These are phyloP conservation scores for Poecilia latipinna DNA, from an alignment of 2,113 vertebrate genomes.

Conservation along the genomic window DNA sequence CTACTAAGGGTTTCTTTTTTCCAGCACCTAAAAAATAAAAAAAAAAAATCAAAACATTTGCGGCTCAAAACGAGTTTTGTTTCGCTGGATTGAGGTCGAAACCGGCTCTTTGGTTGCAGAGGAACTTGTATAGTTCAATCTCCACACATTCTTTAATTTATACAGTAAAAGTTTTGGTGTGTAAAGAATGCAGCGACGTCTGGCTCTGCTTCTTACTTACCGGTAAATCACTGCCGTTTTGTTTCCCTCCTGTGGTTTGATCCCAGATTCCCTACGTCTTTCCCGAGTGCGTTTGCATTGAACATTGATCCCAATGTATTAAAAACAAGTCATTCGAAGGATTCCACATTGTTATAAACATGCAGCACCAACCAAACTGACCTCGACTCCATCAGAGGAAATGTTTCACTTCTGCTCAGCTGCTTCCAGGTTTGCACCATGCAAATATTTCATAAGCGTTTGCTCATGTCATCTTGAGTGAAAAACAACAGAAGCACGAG, in stretches of 20 bases:
- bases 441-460: background rate
- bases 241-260: too few relatives aligned
- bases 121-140: background rate
- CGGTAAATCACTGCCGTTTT: too few relatives aligned
- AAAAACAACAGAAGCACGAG: background rate
- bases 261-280: too few relatives aligned
- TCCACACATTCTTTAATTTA: background rate
- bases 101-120: too few relatives aligned
- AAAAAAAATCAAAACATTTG: too few relatives aligned
- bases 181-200: too few relatives aligned
- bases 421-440: slow-evolving; percentile 1
- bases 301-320: background rate
- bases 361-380: slow-evolving; percentile 37
- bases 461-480: background rate
- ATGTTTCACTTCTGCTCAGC: slow-evolving; percentile 2
- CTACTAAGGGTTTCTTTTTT: too few relatives aligned
- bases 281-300: background rate
- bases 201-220: too few relatives aligned
- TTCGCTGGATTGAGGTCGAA: too few relatives aligned
- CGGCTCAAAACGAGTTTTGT: too few relatives aligned
- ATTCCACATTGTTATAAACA: too few relatives aligned
- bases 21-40: too few relatives aligned
- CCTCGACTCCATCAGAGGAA: slow-evolving; percentile 22
- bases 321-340: background rate
- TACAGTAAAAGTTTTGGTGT: background rate